Base-by-base conservation (phyloP, 1,140 invertebrate genomes). In the Drosophila tani region DNA sequence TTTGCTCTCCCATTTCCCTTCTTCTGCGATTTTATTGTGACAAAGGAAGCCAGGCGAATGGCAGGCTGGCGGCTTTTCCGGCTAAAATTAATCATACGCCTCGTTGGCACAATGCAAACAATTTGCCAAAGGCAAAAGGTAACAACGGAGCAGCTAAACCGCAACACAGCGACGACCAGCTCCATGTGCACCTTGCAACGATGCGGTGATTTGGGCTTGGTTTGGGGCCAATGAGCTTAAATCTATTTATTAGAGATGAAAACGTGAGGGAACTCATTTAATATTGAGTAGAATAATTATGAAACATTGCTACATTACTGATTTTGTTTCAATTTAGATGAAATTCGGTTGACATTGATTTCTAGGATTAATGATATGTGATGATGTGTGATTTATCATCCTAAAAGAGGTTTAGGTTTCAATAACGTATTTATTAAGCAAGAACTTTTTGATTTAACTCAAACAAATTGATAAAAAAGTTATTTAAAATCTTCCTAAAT, bases 61-160 rank as follows among this genome's bases (percentile, higher is more conserved):
- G 38, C 35, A 53, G 45, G 49, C 41, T 32, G 71, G 60, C 46
- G 64, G 38, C 50, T 57, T 35, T 45, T 58, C 69, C n/a, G 64
- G 55, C 49, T 77, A 57, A 77, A 67, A 87, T 82, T 80, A 87
- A 87, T 87, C 83, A 87, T 74, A 82, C 83, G 80, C 66, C 83
- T 45, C 59, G 83, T 58, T 82, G 83, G 43, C 75, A n/a, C 69
- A 58, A 45, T 60, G 79, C 67, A 82, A 79, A 78, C 75, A 69
- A 68, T 78, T 73, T 57, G 41, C 47, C 51, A 45, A 50, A 74
- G 38, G 46, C 41, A 35, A 32, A 6, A 55, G 38, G 59, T 56
- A 56, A 56, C 53, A 40, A 24, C 35, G 5, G 19, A 29, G 12
- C 21, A 19, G 38, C 27, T 60, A 58, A 63, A 53, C 50, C 69